Conservation (phyloP, 1,140 invertebrate species). For the Neodiprion lecontei region DNA sequence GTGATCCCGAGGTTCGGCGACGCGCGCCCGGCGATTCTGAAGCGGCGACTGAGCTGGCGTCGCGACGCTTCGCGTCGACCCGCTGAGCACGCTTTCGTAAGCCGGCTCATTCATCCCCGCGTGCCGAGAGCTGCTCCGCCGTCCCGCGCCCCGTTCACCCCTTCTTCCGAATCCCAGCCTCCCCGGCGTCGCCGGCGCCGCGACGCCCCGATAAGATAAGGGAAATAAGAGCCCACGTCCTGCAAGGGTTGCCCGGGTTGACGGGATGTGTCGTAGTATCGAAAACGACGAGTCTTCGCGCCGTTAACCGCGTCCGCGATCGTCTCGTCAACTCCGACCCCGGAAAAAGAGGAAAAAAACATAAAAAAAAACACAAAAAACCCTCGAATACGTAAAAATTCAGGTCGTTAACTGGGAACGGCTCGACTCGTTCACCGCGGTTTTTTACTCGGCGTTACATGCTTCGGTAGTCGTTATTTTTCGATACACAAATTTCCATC, state of each 20-base stretch:
- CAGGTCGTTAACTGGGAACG: no score
- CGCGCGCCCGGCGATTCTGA: conserved; percentile 3
- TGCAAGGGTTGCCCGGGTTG: no score
- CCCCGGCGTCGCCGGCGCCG: neutral
- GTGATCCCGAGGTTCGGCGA: neutral
- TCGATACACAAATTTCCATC: no score
- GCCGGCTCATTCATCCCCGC: conserved; percentile 6
- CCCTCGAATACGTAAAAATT: neutral
- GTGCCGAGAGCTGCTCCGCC: neutral
- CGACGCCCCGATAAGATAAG: no score
- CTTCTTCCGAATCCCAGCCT: neutral
- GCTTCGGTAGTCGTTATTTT: no score
- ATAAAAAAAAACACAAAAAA: neutral
- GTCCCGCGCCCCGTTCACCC: neutral
- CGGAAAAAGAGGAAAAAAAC: neutral
- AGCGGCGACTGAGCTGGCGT: neutral
- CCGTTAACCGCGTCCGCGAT: no score
- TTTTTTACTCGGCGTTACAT: no score
- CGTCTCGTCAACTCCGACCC: neutral
- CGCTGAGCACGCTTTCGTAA: neutral
- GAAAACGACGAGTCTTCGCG: no score
- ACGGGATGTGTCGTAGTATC: no score
- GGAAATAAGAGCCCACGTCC: no score
- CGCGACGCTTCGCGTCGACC: neutral
- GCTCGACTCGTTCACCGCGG: no score